phyloP scores from a whole-genome alignment of 2,888 invertebrate species.

The Orchestes rusci region DNA sequence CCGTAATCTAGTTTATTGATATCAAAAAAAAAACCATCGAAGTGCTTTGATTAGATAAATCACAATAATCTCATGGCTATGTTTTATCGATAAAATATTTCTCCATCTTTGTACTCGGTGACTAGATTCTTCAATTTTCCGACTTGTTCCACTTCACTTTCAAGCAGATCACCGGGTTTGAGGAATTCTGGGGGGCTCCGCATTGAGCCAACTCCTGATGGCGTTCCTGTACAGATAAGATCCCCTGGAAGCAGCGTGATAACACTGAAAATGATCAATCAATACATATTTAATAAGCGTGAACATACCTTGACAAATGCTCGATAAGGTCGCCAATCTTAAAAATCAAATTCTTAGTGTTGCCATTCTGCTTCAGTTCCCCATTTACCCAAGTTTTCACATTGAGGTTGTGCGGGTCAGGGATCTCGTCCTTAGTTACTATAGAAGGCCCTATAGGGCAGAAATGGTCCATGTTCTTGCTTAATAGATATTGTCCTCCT shows the following conservation, averaged over 20 bases:
- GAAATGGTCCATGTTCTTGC: conserved; percentile 77
- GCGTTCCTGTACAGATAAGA: conserved; percentile 80
- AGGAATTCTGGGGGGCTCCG: conserved; percentile 69
- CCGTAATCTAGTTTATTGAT: no score
- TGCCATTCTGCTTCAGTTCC: conserved; percentile 64
- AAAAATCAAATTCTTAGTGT: conserved; percentile 69
- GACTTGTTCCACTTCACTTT: conserved; percentile 61
- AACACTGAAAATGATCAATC: conserved; percentile 46
- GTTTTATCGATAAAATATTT: background rate
- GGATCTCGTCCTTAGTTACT: conserved; percentile 63
- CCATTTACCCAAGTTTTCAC: conserved; percentile 71
- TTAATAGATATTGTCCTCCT: conserved; percentile 41
- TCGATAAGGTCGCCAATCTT: conserved; percentile 67
- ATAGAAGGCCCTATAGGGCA: conserved; percentile 80
- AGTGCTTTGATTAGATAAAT: no score
- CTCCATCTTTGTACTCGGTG: conserved; percentile 4
- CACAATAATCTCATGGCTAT: no score
- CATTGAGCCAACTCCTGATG: conserved; percentile 62
- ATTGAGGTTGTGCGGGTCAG: conserved; percentile 61
- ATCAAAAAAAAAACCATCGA: no score
- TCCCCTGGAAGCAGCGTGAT: conserved; percentile 79
- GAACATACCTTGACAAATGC: conserved; percentile 65
- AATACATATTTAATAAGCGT: background rate
- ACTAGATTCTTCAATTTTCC: conserved; percentile 53
- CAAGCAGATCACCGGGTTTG: conserved; percentile 67